Base-by-base conservation (phyloP, 2,113 vertebrate genomes). In the Brachyhypopomus occidentalis region DNA sequence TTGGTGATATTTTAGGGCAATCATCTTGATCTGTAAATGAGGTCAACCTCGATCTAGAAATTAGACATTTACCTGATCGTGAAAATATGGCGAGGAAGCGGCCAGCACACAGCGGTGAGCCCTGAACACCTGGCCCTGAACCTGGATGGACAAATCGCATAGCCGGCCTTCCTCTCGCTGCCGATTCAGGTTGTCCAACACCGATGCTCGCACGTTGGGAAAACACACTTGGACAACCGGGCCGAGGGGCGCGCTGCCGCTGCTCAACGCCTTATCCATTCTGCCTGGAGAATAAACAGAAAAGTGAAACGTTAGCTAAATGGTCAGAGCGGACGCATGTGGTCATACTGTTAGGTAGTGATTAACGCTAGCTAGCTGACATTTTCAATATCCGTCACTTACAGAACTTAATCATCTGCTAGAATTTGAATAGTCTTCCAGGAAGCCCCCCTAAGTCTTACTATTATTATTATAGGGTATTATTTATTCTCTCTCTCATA, bases 141-240 rank as follows among this genome's bases (percentile, higher is more conserved):
- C 94, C 58, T 95, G 94, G 89, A 95, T 94, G 88, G 94, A 92
- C 56, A 95, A 92, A 85, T 95, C 94, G 12, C 94, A 95, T 48
- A 95, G 94, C 60, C 94, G 89, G 14, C 96, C 96, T 14, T 97
- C 95, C 48, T 96, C 89, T 0, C 96, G 87, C 90, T 98, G 96
- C 55, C 90, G 94, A 90, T 97, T 97, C 75, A 97, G 93, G 75
- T 94, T 93, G 85, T 95, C 95, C 91, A 98, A 89, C 52, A 97
- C 91, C 1, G 94, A 93, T 19, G 92, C 88, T 87, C 95, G 93
- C 67, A 95, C 92, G 41, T 94, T 90, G 3, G 96, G 96, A 89
- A 98, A 97, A 82, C 95, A 93, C 73, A 97, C 95, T 55, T 96
- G 95, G 4, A 98, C 92, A 90, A 91, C 88, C 0, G 89, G 80